These are phyloP conservation scores for Drosophila kikkawai DNA, from an alignment of 1,140 invertebrate species.

Conservation along the genomic window DNA sequence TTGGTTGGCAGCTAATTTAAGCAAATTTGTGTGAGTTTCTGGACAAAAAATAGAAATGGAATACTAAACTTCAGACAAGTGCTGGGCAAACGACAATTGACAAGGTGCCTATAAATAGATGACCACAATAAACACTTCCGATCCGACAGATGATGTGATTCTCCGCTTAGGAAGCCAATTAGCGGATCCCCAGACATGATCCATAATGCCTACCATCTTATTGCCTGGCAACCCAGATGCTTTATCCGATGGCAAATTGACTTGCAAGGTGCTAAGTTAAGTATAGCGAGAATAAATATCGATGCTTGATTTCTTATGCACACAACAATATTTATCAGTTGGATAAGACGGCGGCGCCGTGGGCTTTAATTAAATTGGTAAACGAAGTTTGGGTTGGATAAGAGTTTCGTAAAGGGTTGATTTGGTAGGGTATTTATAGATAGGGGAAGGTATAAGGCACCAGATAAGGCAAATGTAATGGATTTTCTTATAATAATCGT, in stretches of 20 bases:
- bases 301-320: constrained; percentile 30
- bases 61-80: constrained; percentile 10
- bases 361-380: constrained; percentile 28
- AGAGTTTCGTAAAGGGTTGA: constrained; percentile 1
- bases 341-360: constrained; percentile 12
- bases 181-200: constrained; percentile 31
- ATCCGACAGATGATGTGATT: constrained; percentile 27
- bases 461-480: background rate
- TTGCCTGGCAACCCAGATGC: constrained; percentile 37
- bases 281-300: constrained; percentile 28
- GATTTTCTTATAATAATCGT: background rate
- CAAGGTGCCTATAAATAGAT: constrained; percentile 37
- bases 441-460: background rate
- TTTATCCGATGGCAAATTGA: constrained; percentile 22
- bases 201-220: constrained; percentile 5
- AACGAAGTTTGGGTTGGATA: constrained; percentile 19
- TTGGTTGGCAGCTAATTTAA: constrained; percentile 32
- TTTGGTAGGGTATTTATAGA: background rate
- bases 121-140: constrained; percentile 32
- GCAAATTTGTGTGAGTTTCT: constrained; percentile 25
- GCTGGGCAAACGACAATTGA: constrained; percentile 24
- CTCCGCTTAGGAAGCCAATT: constrained; percentile 30
- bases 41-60: constrained; percentile 1
- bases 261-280: constrained; percentile 43
- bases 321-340: constrained; percentile 43